Conservation (phyloP, 2,113 vertebrate species). For the Protomyctophum bolini region DNA sequence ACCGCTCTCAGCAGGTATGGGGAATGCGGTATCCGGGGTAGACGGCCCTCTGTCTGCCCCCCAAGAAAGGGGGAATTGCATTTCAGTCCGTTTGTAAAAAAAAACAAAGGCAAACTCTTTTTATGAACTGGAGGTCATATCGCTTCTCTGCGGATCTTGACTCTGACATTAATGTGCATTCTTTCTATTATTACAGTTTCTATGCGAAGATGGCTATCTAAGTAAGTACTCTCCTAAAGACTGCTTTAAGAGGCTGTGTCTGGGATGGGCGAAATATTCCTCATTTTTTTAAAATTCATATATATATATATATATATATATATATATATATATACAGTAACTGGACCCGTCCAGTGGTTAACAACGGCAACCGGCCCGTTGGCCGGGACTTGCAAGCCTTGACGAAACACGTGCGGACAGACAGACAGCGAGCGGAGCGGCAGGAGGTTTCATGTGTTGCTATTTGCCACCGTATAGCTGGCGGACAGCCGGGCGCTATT, state of each 20-base stretch:
- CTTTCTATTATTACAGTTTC: constrained; percentile 8
- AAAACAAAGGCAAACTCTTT: neutral
- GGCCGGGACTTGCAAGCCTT: constrained; percentile 19
- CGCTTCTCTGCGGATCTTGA: constrained; percentile 3
- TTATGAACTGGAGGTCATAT: neutral
- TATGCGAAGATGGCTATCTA: constrained; percentile 24
- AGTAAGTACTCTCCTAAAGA: constrained; percentile 9
- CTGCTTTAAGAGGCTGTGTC: constrained; percentile 50
- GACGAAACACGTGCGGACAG: constrained; percentile 46
- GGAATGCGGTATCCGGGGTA: neutral
- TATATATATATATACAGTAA: constrained; percentile 41
- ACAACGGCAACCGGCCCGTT: constrained; percentile 36
- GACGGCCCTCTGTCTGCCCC: neutral
- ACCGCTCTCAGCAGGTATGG: constrained; percentile 5
- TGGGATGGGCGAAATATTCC: constrained; percentile 32
- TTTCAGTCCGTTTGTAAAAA: neutral
- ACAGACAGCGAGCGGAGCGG: constrained; percentile 18
- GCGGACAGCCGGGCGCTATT: constrained; percentile 51
- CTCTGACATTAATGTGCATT: constrained; percentile 17
- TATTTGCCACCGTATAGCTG: constrained; percentile 31
- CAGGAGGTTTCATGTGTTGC: constrained; percentile 31
- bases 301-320: constrained; percentile 25
- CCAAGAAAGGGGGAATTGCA: neutral
- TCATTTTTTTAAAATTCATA: neutral
- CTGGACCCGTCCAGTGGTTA: constrained; percentile 38